A percentile compares a stretch with the other conserved stretches of the same genome.
phyloP scores from a whole-genome alignment of 1,140 invertebrate species.

The honey bee (Apis mellifera) region Amel_HAv3.1 CM009937.2:5042001-5042500 shows the following conservation, averaged over 20 bases:
- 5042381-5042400: conserved; percentile 97
- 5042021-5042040: conserved; percentile 31
- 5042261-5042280: conserved; percentile 51
- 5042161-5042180: neutral
- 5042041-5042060: conserved; percentile 66
- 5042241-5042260: conserved; percentile 49
- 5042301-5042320: conserved; percentile 49
- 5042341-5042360: conserved; percentile 68
- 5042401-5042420: conserved; percentile 96
- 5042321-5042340: conserved; percentile 61
- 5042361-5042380: conserved; percentile 79
- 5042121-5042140: conserved; percentile 33
- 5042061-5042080: conserved; percentile 57
- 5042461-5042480: conserved; percentile 96
- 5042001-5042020: conserved; percentile 40
- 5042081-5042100: conserved; percentile 45
- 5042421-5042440: conserved; percentile 95
- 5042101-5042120: conserved; percentile 53
- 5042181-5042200: conserved; percentile 28
- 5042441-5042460: conserved; percentile 96
- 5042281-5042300: conserved; percentile 55
- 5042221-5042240: conserved; percentile 55
- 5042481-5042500: conserved; percentile 94
- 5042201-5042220: conserved; percentile 64
- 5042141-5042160: conserved; percentile 18